Evolutionary conservation across 2,113 vertebrate species (phyloP).

Genomic region (Erythrocercus mccallii): DNA sequence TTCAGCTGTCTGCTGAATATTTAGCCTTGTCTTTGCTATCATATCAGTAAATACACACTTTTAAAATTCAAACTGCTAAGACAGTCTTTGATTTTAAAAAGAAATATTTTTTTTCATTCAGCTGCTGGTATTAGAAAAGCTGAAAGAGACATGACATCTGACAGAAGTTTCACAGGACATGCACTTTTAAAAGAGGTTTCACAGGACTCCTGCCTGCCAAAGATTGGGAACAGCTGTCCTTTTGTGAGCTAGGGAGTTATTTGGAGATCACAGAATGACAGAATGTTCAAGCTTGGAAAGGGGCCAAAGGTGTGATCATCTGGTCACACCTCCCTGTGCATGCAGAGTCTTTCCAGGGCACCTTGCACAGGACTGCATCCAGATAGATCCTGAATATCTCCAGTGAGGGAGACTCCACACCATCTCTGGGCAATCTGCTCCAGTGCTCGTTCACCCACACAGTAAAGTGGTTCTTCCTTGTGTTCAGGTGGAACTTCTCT

Average conservation of each 20-base stretch:
- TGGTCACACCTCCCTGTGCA: background rate
- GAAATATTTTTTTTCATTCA: background rate
- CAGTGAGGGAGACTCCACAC: background rate
- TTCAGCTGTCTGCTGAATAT: background rate
- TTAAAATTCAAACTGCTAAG: background rate
- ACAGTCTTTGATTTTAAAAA: background rate
- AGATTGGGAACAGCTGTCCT: background rate
- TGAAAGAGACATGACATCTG: background rate
- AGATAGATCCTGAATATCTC: background rate
- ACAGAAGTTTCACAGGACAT: background rate
- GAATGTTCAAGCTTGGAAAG: background rate
- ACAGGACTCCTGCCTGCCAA: background rate
- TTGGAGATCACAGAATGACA: background rate
- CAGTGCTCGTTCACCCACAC: accelerated
- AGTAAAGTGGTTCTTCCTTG: background rate
- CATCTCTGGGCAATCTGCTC: background rate
- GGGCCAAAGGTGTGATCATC: background rate
- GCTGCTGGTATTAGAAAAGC: background rate
- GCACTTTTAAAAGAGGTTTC: background rate
- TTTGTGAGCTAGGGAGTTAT: background rate
- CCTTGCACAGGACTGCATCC: background rate
- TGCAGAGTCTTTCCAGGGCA: background rate
- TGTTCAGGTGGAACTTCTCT: background rate
- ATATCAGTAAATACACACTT: background rate
- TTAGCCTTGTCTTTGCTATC: background rate